Base-by-base conservation (phyloP, 1,140 invertebrate genomes). In the Sycophila sp. region DNA sequence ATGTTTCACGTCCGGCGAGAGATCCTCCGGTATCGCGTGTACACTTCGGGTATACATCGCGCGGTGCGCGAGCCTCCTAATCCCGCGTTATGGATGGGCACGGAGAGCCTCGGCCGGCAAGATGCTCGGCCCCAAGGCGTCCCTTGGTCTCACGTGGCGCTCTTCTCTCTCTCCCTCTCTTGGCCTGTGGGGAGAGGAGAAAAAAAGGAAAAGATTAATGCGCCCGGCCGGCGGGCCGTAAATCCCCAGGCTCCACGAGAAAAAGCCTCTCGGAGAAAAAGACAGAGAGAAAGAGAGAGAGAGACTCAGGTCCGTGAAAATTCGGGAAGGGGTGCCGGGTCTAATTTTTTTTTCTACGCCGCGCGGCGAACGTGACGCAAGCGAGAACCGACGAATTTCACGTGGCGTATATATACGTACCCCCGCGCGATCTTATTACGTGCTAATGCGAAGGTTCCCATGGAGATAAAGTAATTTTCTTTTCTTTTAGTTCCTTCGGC, bases 191-290 rank as follows among this genome's bases (percentile, higher is more conserved):
- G 49, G 24, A 5, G 30, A 19, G 32, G 17, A 22, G 17, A 58
- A 58, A n/a, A 59, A 42, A 40, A 6, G 19, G 17, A 19, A 30
- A 67, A 67, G 53, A 67, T 58, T 67, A 58, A 67, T 67, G 53
- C 53, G 19, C 11, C 36, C 4, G 10, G 36, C 22, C 15, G 17
- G 63, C 5, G 11, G 2, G 34, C 7, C 8, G 11, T 7, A 47
- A 47, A 47, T 47, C 42, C 42, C 42, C n/a, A n/a, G n/a, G n/a
- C n/a, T n/a, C n/a, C n/a, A n/a, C n/a, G n/a, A n/a, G n/a, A n/a
- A n/a, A n/a, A n/a, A n/a, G n/a, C n/a, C n/a, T n/a, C n/a, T n/a
- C n/a, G n/a, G n/a, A n/a, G n/a, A n/a, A n/a, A n/a, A n/a, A n/a
- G 17, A 2, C 38, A 11, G n/a, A 13, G 38, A 40, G 38, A 40